Base-by-base conservation (phyloP, 2,797 vertebrate genomes). In the Epinephelus awoara region DNA sequence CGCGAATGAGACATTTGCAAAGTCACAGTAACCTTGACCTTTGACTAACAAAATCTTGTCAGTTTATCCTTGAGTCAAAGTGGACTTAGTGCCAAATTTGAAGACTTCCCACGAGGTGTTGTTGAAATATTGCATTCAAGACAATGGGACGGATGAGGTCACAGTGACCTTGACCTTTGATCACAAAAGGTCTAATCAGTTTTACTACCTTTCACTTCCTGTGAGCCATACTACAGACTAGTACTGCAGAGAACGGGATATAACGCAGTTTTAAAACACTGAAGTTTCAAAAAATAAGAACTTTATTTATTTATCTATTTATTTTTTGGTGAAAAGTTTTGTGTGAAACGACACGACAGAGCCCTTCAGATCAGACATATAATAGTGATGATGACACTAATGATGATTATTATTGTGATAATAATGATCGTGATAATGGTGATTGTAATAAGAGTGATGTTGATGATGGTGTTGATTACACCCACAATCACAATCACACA, bases 401-500 rank as follows among this genome's bases (percentile, higher is more conserved):
- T 38, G 56, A 68, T 21, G 15, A 57, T 58, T 6, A 66, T 67
- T 52, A 27, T 55, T 23, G 44, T 46, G 12, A 57, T 40, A 3
- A 65, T 21, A 21, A n/a, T 42, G n/a, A 68, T 57, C 10, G 34
- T 46, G 67, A 58, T 71, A 27, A 66, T 73, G 58, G 19, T 75
- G 51, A 68, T 52, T 57, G 49, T n/a, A 54, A 27, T 54, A 5
- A n/a, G 23, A 0, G 34, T 34, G 34, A 34, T 34, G 34, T 34
- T 34, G 34, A 34, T 42, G 73, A 80, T 54, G 40, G 14, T 71
- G 63, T 51, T 72, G 64, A 77, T 71, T 67, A 50, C 46, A 78
- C 42, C 65, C 21, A 21, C 9, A 81, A 18, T 51, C 61, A 72
- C 18, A 65, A 17, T 51, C 56, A 72, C 17, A 65, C 52, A 61